These are phyloP conservation scores for Micronycteris hirsuta DNA, from an alignment of 2,113 vertebrate species.

Conservation along the genomic window DNA sequence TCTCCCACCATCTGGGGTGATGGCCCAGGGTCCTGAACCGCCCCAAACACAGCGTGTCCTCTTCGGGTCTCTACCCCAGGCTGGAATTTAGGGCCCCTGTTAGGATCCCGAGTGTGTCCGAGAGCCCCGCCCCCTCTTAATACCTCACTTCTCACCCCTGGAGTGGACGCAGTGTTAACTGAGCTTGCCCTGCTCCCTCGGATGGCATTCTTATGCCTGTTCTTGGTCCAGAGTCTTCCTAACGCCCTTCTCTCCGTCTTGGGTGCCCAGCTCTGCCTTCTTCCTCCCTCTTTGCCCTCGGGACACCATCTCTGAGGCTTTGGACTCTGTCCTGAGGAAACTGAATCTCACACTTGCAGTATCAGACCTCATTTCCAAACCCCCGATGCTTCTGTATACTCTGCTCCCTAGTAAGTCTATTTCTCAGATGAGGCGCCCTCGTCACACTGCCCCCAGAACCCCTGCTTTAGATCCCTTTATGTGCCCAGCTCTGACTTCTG, in stretches of 20 bases:
- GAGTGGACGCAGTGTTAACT: background rate
- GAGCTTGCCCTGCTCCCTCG: background rate
- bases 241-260: background rate
- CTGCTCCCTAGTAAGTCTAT: rapidly evolving
- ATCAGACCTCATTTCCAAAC: background rate
- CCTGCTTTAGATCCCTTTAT: background rate
- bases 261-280: background rate
- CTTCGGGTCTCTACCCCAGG: too few species aligned
- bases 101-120: background rate
- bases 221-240: background rate
- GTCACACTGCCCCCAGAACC: background rate
- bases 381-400: background rate
- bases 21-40: background rate
- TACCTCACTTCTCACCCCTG: background rate
- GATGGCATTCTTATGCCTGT: background rate
- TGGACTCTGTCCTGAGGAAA: background rate
- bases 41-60: background rate
- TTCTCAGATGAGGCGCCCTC: background rate
- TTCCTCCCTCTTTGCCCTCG: background rate
- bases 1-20: background rate
- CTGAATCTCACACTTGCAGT: too few species aligned
- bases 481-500: background rate
- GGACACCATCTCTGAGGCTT: background rate
- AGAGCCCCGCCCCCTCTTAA: constrained; percentile 15
- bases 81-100: background rate